phyloP scores from a whole-genome alignment of 2,888 invertebrate species.

The Eilema depressum region DNA sequence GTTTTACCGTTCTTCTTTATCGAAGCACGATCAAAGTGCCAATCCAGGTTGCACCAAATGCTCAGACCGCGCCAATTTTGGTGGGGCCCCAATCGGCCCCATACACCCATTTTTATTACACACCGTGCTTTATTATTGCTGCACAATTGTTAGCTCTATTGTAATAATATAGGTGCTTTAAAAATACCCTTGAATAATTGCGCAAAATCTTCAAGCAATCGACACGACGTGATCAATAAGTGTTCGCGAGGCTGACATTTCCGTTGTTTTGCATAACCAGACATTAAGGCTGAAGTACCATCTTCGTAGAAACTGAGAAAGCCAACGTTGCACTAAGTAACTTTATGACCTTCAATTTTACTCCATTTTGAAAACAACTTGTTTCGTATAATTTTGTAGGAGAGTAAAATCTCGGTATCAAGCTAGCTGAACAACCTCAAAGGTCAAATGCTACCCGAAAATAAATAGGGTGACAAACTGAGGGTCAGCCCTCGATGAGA shows the following conservation, averaged over 20 bases:
- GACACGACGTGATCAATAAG: slow-evolving; percentile 56
- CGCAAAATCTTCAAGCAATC: slow-evolving; percentile 53
- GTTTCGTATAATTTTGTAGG: slow-evolving; percentile 37
- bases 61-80: too few species aligned
- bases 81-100: neutral
- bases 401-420: slow-evolving; percentile 29
- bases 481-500: neutral
- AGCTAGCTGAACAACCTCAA: neutral
- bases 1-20: neutral
- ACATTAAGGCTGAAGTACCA: slow-evolving; percentile 67
- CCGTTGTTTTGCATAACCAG: slow-evolving; percentile 73
- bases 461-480: neutral
- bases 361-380: slow-evolving; percentile 26
- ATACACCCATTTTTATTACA: slow-evolving; percentile 6
- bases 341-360: slow-evolving; percentile 36
- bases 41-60: too few species aligned
- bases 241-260: slow-evolving; percentile 63
- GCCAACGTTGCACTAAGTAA: slow-evolving; percentile 38
- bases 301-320: slow-evolving; percentile 55
- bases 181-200: slow-evolving; percentile 43
- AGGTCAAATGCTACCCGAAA: neutral
- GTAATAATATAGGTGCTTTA: slow-evolving; percentile 25
- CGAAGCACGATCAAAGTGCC: neutral
- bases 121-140: slow-evolving; percentile 7
- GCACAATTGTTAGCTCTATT: slow-evolving; percentile 12